Percentiles rank a stretch among this genome's conserved stretches.
Conservation (phyloP, 2,888 invertebrate genomes). For the Loripinus fragilis region DNA sequence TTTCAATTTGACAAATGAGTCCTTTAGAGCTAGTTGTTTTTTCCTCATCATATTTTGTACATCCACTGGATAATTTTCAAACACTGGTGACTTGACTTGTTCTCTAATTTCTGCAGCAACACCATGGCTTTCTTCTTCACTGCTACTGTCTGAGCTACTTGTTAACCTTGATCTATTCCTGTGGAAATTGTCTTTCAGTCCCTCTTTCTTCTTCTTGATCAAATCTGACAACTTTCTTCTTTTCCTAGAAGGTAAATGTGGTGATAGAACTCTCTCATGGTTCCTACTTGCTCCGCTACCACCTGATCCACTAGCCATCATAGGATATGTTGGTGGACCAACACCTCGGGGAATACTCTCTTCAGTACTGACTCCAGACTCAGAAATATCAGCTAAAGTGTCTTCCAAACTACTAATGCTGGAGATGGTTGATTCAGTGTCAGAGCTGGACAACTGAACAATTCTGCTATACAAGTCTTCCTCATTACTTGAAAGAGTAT, state of each 20-base stretch:
- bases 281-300: constrained; percentile 3
- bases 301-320: constrained; percentile 46
- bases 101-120: constrained; percentile 26
- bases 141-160: constrained; percentile 46
- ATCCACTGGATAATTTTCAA: constrained; percentile 1
- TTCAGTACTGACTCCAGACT: constrained; percentile 73
- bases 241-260: neutral
- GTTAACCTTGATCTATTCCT: constrained; percentile 45
- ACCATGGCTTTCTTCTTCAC: constrained; percentile 38
- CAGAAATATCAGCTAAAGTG: constrained; percentile 44
- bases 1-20: constrained; percentile 53
- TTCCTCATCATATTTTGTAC: constrained; percentile 13
- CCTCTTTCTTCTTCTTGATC: constrained; percentile 69
- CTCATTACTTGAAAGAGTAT: constrained; percentile 71
- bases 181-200: constrained; percentile 46
- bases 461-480: constrained; percentile 72
- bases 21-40: constrained; percentile 34
- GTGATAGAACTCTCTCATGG: neutral
- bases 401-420: constrained; percentile 31
- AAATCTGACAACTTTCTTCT: constrained; percentile 65
- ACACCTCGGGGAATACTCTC: constrained; percentile 64
- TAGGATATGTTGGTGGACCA: constrained; percentile 50
- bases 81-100: constrained; percentile 31
- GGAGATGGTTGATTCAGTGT: constrained; percentile 44
- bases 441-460: constrained; percentile 65